These are phyloP conservation scores for Leptopilina boulardi DNA, from an alignment of 1,140 invertebrate species.

Conservation along the genomic window DNA sequence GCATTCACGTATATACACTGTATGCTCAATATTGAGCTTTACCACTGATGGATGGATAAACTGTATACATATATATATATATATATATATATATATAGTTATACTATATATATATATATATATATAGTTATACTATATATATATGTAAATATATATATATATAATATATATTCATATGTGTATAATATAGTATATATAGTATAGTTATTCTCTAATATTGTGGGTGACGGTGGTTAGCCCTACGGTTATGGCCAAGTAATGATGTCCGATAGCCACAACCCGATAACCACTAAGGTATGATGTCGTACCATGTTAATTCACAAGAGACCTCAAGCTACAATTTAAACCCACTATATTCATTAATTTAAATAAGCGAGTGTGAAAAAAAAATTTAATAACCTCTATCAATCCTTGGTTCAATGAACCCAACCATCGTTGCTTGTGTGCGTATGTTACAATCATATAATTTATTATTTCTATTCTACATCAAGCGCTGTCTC, in stretches of 20 bases:
- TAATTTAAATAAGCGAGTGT: constrained; percentile 13
- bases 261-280: constrained; percentile 62
- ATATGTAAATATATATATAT: background rate
- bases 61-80: background rate
- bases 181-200: constrained; percentile 29
- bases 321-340: constrained; percentile 9
- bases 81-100: too few species aligned
- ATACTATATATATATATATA: constrained; percentile 12
- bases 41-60: constrained; percentile 48
- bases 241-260: constrained; percentile 66
- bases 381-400: background rate
- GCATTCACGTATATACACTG: constrained; percentile 54
- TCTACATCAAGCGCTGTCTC: too few species aligned
- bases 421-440: background rate
- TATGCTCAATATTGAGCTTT: constrained; percentile 59
- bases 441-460: too few species aligned
- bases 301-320: constrained; percentile 19
- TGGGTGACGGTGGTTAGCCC: constrained; percentile 65
- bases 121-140: background rate
- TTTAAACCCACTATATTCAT: background rate
- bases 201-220: constrained; percentile 69
- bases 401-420: background rate
- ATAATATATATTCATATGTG: background rate
- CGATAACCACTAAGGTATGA: constrained; percentile 50
- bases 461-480: too few species aligned